Evolutionary conservation across 2,797 vertebrate genomes (phyloP).

Genomic region (Pseudochirops corinnae): DNA sequence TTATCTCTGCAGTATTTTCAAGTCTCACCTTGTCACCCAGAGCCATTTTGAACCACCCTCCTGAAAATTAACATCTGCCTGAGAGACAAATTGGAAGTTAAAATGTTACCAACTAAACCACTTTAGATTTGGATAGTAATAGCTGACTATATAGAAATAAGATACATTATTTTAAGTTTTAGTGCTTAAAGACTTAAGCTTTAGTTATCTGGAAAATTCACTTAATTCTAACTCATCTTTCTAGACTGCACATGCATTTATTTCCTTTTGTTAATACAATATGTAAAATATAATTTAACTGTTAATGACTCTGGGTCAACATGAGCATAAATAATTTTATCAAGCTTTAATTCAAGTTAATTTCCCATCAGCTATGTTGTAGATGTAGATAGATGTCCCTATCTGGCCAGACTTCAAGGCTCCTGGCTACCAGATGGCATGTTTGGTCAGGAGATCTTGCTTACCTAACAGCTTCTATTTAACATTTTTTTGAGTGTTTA

Average conservation of each 20-base stretch:
- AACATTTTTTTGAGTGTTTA: not conserved
- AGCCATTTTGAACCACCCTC: not conserved
- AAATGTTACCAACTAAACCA: not conserved
- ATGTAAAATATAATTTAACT: not conserved
- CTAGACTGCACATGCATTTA: not conserved
- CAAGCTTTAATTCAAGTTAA: not conserved
- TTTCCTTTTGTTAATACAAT: not conserved
- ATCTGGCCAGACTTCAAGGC: not conserved
- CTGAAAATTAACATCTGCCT: not conserved
- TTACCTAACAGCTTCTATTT: not conserved
- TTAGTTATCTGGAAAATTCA: not conserved
- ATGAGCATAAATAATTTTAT: not conserved
- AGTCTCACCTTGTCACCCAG: not conserved
- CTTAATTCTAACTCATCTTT: not conserved
- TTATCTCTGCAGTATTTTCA: not conserved
- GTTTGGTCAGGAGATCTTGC: not conserved
- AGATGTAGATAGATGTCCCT: not conserved
- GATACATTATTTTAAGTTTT: not conserved
- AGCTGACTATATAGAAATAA: not conserved
- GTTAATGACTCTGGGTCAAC: not conserved
- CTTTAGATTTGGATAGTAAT: not conserved
- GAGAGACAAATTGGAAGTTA: not conserved
- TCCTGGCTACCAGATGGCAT: not conserved
- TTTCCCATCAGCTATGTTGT: not conserved
- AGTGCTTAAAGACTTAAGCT: not conserved